Conservation (phyloP, 2,797 vertebrate genomes). For the Poecilia wingei region DNA sequence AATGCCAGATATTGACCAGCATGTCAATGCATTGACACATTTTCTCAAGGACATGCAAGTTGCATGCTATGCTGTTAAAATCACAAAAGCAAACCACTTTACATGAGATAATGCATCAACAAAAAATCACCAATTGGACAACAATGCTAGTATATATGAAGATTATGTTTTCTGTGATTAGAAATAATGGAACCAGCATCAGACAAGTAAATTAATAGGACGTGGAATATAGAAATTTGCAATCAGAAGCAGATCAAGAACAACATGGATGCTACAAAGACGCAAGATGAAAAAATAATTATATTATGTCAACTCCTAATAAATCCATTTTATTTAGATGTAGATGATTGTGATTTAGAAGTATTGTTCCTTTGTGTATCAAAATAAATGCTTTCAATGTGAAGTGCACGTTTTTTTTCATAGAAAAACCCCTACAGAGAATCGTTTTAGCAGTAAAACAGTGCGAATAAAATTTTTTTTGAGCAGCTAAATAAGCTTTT, state of each 20-base stretch:
- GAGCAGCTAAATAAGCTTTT: neutral
- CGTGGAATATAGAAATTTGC: neutral
- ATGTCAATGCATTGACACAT: neutral
- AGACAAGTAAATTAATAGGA: neutral
- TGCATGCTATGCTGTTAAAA: neutral
- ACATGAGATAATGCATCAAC: neutral
- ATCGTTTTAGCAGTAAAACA: neutral
- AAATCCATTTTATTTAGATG: neutral
- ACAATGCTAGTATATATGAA: no score
- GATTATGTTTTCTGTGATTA: neutral
- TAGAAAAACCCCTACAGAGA: neutral
- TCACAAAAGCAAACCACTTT: neutral
- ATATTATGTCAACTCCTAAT: neutral
- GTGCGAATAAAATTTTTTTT: neutral
- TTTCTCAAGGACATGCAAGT: neutral
- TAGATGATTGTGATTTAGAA: neutral
- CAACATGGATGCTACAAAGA: neutral
- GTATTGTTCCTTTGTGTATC: neutral
- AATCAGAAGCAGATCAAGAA: neutral
- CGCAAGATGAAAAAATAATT: neutral
- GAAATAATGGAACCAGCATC: neutral
- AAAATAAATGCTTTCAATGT: neutral
- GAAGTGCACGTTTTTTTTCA: neutral
- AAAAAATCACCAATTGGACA: neutral
- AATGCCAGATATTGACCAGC: neutral